Evolutionary conservation across 2,113 vertebrate genomes (phyloP).

Genomic region (Chrysemys picta): DNA sequence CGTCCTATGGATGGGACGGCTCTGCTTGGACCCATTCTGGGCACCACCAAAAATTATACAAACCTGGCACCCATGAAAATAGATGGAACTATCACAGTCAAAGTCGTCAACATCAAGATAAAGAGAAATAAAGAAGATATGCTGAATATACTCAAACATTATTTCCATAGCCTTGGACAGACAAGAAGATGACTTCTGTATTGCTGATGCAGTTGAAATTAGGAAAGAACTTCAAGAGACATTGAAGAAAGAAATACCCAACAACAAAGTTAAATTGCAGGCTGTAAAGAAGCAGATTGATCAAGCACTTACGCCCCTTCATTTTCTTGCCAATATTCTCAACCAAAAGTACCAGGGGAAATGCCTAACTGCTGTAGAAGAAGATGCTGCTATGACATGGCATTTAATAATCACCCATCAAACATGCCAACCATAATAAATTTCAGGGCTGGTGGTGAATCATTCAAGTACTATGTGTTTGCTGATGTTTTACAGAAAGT

Average conservation of each 20-base stretch:
- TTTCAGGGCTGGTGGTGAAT: background rate
- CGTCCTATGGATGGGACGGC: too few relatives aligned
- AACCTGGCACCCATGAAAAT: too few relatives aligned
- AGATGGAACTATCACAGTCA: background rate
- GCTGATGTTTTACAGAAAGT: background rate
- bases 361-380: background rate
- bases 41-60: too few relatives aligned
- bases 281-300: background rate
- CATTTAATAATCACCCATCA: background rate
- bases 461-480: background rate
- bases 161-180: background rate
- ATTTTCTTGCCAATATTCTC: background rate
- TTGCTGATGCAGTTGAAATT: background rate
- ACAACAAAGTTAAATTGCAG: background rate
- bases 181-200: too few relatives aligned
- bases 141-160: background rate
- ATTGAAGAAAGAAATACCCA: background rate
- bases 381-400: background rate
- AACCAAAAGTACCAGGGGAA: background rate
- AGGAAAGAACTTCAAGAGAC: background rate
- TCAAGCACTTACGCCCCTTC: background rate
- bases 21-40: too few relatives aligned
- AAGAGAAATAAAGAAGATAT: background rate
- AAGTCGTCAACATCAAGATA: background rate
- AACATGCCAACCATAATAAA: background rate